Percentiles rank a stretch among this genome's conserved stretches.
Evolutionary conservation across 2,113 vertebrate genomes (phyloP).

Genomic region (Saccopteryx bilineata): DNA sequence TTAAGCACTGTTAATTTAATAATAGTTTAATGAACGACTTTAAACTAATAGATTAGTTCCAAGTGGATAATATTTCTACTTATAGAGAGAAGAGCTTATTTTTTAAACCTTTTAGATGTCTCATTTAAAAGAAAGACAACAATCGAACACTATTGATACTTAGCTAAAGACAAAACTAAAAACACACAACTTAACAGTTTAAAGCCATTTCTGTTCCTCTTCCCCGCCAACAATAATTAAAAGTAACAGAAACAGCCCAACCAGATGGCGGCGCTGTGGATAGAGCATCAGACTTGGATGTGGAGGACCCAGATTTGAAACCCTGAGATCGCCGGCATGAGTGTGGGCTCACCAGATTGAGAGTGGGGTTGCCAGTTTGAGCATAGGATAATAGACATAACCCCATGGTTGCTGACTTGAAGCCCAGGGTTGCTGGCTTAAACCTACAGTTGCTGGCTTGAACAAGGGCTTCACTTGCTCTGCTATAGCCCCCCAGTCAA

Average conservation of each 20-base stretch:
- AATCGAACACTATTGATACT: not conserved
- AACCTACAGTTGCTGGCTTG: no score
- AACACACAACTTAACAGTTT: not conserved
- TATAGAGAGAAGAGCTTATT: not conserved
- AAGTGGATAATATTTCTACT: not conserved
- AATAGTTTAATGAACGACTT: not conserved
- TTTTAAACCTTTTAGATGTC: not conserved
- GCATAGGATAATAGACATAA: no score
- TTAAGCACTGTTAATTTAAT: not conserved
- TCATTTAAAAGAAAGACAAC: slow-evolving; percentile 57
- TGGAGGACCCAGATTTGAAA: no score
- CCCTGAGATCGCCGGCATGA: no score
- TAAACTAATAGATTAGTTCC: slow-evolving; percentile 36
- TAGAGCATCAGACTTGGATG: no score
- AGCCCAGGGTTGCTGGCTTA: no score
- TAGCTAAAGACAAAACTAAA: slow-evolving; percentile 2
- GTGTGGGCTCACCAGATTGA: no score
- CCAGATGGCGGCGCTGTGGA: no score
- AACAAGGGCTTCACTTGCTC: no score
- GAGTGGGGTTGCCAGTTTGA: no score
- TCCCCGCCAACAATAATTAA: not conserved
- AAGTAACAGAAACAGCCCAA: not conserved
- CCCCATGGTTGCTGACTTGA: no score
- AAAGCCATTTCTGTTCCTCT: not conserved
- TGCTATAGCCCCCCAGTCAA: no score